Conservation (phyloP, 2,888 invertebrate genomes). For the Urechis unicinctus region DNA sequence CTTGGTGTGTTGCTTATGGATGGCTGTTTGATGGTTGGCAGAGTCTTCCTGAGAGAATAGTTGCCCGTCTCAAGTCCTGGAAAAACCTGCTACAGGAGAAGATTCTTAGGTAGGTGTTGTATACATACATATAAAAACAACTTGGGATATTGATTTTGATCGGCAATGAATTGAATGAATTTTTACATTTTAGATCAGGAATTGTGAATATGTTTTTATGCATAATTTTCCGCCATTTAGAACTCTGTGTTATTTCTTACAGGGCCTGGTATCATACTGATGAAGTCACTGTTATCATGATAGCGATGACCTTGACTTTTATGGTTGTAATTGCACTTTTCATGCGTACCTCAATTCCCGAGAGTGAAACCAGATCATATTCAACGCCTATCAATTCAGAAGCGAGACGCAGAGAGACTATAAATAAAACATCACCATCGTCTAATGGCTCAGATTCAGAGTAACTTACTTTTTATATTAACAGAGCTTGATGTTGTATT, state of each 20-base stretch:
- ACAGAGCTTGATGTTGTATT: too few species aligned
- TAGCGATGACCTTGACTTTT: conserved; percentile 1
- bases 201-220: neutral
- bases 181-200: neutral
- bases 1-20: neutral
- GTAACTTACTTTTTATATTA: too few species aligned
- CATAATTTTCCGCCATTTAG: too few species aligned
- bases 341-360: too few species aligned
- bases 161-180: neutral
- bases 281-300: conserved; percentile 4
- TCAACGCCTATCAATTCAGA: too few species aligned
- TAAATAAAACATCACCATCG: too few species aligned
- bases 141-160: neutral
- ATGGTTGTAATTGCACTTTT: conserved; percentile 4
- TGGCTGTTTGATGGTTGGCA: neutral
- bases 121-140: neutral
- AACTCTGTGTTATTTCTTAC: too few species aligned
- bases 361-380: too few species aligned
- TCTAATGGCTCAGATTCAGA: too few species aligned
- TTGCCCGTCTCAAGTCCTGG: neutral
- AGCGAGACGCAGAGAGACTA: too few species aligned
- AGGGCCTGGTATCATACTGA: too few species aligned
- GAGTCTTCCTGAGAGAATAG: neutral
- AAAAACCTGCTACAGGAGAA: neutral
- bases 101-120: conserved; percentile 2